A percentile compares a stretch with the other conserved stretches of the same genome.
Evolutionary conservation across 1,140 invertebrate genomes (phyloP).

Genomic region (Lethocerus indicus): DNA sequence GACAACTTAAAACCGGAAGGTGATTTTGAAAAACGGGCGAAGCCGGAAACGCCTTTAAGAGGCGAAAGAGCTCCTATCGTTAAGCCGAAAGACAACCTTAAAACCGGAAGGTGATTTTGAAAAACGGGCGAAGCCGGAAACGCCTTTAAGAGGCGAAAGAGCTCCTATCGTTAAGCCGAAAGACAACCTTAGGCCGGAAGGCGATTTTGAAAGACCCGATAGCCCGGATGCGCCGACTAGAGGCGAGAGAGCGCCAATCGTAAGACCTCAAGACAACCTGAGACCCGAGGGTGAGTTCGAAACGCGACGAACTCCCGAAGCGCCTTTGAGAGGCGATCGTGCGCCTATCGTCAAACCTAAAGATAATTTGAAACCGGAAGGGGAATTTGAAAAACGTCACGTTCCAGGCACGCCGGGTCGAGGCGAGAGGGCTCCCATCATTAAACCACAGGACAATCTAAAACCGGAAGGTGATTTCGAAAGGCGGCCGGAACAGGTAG

Average conservation of each 20-base stretch:
- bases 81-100: conserved; percentile 23
- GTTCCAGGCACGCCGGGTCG: conserved; percentile 18
- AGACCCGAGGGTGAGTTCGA: conserved; percentile 34
- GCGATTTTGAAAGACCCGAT: conserved; percentile 32
- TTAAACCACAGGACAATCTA: conserved; percentile 32
- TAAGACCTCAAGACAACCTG: conserved; percentile 43
- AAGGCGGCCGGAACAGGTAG: conserved; percentile 22
- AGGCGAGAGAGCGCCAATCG: conserved; percentile 28
- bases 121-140: conserved; percentile 16
- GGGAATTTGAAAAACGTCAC: conserved; percentile 30
- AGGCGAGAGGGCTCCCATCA: conserved; percentile 39
- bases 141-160: conserved; percentile 32
- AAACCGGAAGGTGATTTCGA: conserved; percentile 26
- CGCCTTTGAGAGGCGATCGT: conserved; percentile 27
- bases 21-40: conserved; percentile 31
- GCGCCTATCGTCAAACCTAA: conserved; percentile 25
- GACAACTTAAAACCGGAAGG: conserved; percentile 24
- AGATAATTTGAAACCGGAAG: conserved; percentile 36
- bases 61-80: conserved; percentile 21
- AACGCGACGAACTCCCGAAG: conserved; percentile 24
- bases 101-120: conserved; percentile 36
- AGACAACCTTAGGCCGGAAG: conserved; percentile 42
- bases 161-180: conserved; percentile 35
- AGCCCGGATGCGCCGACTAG: conserved; percentile 21
- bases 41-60: conserved; percentile 21